phyloP scores from a whole-genome alignment of 2,113 vertebrate species.

The Malaclemys terrapin region DNA sequence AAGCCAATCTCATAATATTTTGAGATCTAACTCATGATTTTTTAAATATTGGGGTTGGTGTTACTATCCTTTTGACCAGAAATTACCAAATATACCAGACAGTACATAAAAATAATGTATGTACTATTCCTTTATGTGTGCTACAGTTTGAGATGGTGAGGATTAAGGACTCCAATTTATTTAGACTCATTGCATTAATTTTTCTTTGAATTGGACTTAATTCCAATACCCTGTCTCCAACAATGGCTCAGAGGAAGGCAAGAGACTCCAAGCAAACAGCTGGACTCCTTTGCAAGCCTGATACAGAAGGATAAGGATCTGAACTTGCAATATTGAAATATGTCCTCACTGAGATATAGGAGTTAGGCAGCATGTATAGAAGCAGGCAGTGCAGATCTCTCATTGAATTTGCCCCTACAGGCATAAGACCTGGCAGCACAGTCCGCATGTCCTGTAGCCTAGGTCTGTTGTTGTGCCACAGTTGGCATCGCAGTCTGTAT shows the following conservation, averaged over 20 bases:
- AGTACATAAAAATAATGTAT: background rate
- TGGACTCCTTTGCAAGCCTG: background rate
- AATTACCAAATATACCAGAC: background rate
- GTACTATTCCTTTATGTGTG: background rate
- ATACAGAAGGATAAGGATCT: background rate
- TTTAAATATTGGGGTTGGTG: background rate
- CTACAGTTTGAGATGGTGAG: background rate
- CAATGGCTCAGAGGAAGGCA: background rate
- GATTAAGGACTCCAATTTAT: background rate
- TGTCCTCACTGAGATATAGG: background rate
- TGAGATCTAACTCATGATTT: background rate
- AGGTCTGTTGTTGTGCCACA: background rate
- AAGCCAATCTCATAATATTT: background rate
- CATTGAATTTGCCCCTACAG: background rate
- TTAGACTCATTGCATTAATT: background rate
- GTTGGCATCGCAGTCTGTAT: background rate
- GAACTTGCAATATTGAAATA: background rate
- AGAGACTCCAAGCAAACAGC: background rate
- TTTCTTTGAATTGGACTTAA: background rate
- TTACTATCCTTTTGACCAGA: background rate
- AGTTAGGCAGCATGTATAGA: background rate
- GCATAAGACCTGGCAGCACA: background rate
- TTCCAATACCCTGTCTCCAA: background rate
- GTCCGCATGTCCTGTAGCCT: background rate
- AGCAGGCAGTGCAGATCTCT: background rate